phyloP scores from a whole-genome alignment of 2,888 invertebrate species.

The Eupithecia dodoneata region DNA sequence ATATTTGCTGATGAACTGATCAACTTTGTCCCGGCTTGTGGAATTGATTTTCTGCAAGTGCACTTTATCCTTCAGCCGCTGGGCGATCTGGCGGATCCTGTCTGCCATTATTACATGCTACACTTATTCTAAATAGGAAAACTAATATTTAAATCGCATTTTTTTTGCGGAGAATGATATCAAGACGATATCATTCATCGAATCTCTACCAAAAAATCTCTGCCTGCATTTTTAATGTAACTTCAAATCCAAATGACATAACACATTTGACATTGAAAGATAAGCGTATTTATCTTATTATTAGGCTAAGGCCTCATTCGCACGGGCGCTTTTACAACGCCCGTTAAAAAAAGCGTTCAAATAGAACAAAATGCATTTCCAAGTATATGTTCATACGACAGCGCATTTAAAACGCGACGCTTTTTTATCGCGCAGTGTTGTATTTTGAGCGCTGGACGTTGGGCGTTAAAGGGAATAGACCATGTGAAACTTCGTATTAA shows the following conservation, averaged over 20 bases:
- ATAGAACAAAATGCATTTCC: no score
- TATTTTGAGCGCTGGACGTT: no score
- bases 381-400: no score
- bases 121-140: slow-evolving; percentile 47
- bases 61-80: slow-evolving; percentile 69
- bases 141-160: slow-evolving; percentile 48
- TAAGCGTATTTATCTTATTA: no score
- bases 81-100: slow-evolving; percentile 69
- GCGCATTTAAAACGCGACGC: no score
- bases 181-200: slow-evolving; percentile 32
- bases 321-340: no score
- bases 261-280: no score
- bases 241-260: background rate
- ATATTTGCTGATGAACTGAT: slow-evolving; percentile 71
- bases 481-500: no score
- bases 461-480: no score
- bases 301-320: no score
- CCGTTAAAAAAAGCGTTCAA: no score
- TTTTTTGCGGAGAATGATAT: slow-evolving; percentile 51
- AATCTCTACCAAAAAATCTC: background rate
- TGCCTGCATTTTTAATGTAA: background rate
- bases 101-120: slow-evolving; percentile 78
- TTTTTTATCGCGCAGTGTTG: no score
- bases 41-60: slow-evolving; percentile 60
- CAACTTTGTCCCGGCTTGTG: slow-evolving; percentile 68